Base-by-base conservation (phyloP, 2,113 vertebrate genomes). In the Eurystomus gularis region DNA sequence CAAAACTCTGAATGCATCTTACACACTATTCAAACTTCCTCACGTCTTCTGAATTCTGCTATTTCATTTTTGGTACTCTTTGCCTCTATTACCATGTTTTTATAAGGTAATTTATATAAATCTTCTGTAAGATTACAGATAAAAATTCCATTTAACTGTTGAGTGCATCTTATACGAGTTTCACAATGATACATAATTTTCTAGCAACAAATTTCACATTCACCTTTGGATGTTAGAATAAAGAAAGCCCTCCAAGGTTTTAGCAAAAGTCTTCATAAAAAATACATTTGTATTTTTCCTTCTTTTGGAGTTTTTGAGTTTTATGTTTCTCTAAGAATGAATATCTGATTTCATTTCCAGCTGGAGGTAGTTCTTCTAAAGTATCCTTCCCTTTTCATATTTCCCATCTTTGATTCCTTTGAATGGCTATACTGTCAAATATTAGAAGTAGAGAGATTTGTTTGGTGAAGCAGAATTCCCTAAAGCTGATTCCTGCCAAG, bases 71-170 rank as follows among this genome's bases (percentile, higher is more conserved):
- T 82, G 39, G 76, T 75, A 83, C 35, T 60, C 70, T 78, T 81
- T 92, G 24, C 51, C 26, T 78, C 55, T 92, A 88, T 90, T 90
- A 88, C 52, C 33, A 64, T 88, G 88, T 92, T 96, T 96, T 96
- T 75, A 81, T 94, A 94, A 88, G 29, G 88, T 79, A 96, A 92
- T 94, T 94, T 82, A 84, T 88, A 95, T 93, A 97, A 94, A 88
- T 93, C 92, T 94, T 94, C 83, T 46, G 17, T 73, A 85, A 95
- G 81, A 96, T 91, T 95, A 96, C 54, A 82, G 91, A 90, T 91
- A 39, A 94, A 96, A 97, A 95, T 82, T 93, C 82, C 76, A 95
- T 95, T 96, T 93, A 96, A 96, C 93, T 94, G 86, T 72, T 96
- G 88, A 95, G 86, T 88, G 90, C 79, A 92, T 93, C 86, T 95